A percentile compares a stretch with the other conserved stretches of the same genome.
Evolutionary conservation across 2,888 invertebrate genomes (phyloP).

Genomic region (Drosophila rellima): DNA sequence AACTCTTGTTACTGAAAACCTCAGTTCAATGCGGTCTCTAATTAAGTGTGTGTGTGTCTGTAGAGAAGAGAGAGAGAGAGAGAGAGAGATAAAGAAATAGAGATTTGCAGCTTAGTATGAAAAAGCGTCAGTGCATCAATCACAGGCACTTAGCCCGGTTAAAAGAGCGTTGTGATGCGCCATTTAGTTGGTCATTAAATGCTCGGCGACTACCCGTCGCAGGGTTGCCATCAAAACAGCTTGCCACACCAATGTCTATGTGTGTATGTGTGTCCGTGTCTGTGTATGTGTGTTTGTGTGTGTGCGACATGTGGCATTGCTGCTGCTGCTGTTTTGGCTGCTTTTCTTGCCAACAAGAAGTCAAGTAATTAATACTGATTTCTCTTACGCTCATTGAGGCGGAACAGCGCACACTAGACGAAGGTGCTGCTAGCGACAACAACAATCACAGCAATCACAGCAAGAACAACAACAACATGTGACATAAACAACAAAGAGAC

Average conservation of each 20-base stretch:
- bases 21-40: not conserved
- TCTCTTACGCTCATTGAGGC: conserved; percentile 57
- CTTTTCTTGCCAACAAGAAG: conserved; percentile 49
- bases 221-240: conserved; percentile 51
- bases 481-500: conserved; percentile 33
- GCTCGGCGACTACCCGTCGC: conserved; percentile 17
- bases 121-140: conserved; percentile 48
- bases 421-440: conserved; percentile 48
- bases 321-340: conserved; percentile 28
- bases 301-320: conserved; percentile 33
- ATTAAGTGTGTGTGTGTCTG: conserved; percentile 1
- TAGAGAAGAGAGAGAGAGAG: not conserved
- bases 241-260: conserved; percentile 30
- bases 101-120: conserved; percentile 7
- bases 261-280: conserved; percentile 1
- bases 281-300: conserved; percentile 22
- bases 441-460: conserved; percentile 21
- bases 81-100: not conserved
- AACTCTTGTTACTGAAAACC: not conserved
- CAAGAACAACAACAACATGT: conserved; percentile 30
- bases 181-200: conserved; percentile 57
- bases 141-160: conserved; percentile 28
- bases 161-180: conserved; percentile 35
- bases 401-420: conserved; percentile 64
- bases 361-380: conserved; percentile 79